Evolutionary conservation across 2,888 invertebrate species (phyloP), one percentile per base, ranked within the genome.

Genomic region (Thelaira solivaga): DNA sequence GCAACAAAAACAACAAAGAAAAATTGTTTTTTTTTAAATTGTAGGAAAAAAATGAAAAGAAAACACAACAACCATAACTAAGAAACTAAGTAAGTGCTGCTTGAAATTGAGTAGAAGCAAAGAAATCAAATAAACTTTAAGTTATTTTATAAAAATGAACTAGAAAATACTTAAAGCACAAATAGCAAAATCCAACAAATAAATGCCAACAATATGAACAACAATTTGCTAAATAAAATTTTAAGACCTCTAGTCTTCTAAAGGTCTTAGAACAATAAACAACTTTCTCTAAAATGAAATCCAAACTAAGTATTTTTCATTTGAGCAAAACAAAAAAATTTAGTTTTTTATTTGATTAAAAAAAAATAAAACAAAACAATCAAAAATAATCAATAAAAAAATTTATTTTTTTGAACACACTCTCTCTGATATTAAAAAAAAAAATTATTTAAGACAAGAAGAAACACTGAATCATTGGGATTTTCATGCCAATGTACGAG

Each of bases 11-110:
- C 10, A 36, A 34, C n/a, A 10, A 67, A 53, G 8, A 10, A 16
- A n/a, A 36, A 36, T n/a, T n/a, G n/a, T n/a, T n/a, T n/a, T n/a
- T n/a, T n/a, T n/a, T n/a, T n/a, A n/a, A n/a, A n/a, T n/a, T n/a
- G n/a, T n/a, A n/a, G n/a, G n/a, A 20, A 41, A 29, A 16, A 64
- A 26, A 10, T 41, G 6, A 47, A 55, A 39, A 16, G 45, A 55
- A 34, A 61, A 13, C 49, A 39, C 34, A 67, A 55, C 55, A 77
- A 13, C 43, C 39, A 73, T 73, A 67, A 73, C 77, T 77, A 73
- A 73, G 68, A 73, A 68, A 62, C 41, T 77, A 73, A 73, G 72
- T 72, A 77, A 77, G 73, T 77, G 77, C 59, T 73, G 49, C 68
- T 76, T 65, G 71, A 71, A 76, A 59, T 76, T 51, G 67, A 76